A percentile compares a stretch with the other conserved stretches of the same genome.
phyloP scores from a whole-genome alignment of 2,888 invertebrate species.

The Tenthredo amoena region DNA sequence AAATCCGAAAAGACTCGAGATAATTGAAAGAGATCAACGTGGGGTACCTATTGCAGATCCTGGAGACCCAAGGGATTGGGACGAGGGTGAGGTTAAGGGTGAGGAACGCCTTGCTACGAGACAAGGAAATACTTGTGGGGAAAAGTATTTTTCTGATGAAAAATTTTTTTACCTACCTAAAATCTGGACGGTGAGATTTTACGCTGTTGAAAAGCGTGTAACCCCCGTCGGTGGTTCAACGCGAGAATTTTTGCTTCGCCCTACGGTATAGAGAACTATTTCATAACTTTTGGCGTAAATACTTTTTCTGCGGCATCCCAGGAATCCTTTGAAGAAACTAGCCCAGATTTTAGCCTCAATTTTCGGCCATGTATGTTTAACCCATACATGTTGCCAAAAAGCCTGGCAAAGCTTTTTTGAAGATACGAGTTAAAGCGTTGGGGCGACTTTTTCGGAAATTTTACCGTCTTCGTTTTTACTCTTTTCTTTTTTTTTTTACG shows the following conservation, averaged over 20 bases:
- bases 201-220: not conserved
- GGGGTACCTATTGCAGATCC: no score
- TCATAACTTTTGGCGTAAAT: slow-evolving; percentile 45
- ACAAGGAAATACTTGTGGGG: not conserved
- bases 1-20: not conserved
- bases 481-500: no score
- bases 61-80: no score
- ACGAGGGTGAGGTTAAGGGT: no score
- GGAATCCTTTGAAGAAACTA: slow-evolving; percentile 47
- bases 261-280: slow-evolving; percentile 21
- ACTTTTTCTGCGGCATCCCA: slow-evolving; percentile 22
- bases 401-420: not conserved
- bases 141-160: slow-evolving; percentile 7
- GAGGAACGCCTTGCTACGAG: not conserved
- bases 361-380: not conserved
- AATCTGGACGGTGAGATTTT: slow-evolving; percentile 19
- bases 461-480: no score
- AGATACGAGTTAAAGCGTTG: not conserved
- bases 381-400: not conserved
- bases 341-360: slow-evolving; percentile 16
- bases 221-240: not conserved
- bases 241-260: slow-evolving; percentile 40
- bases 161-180: not conserved
- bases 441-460: no score
- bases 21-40: not conserved